These are phyloP conservation scores for Caenorhabditis virilis DNA, from an alignment of 2,888 invertebrate species.

Conservation along the genomic window DNA sequence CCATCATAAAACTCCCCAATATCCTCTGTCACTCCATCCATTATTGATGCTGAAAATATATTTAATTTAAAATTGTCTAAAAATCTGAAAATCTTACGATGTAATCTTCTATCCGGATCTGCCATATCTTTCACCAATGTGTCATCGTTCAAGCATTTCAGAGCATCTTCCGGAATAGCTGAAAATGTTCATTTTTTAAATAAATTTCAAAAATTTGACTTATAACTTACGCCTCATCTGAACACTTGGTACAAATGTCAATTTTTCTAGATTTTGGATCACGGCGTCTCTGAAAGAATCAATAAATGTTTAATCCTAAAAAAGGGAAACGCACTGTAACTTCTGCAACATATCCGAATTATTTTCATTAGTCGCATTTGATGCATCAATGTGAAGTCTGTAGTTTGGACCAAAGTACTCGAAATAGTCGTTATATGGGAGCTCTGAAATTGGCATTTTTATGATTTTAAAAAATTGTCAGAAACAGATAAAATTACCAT, in stretches of 20 bases:
- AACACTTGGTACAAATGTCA: conserved; percentile 61
- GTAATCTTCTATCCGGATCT: conserved; percentile 58
- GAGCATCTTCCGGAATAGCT: conserved; percentile 56
- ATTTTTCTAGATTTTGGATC: conserved; percentile 54
- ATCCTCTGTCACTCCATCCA: conserved; percentile 48
- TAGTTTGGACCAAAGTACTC: conserved; percentile 66
- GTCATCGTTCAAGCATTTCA: conserved; percentile 51
- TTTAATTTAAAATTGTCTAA: not conserved
- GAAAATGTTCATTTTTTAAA: conserved; percentile 21
- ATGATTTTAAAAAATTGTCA: not conserved
- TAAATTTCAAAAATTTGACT: not conserved
- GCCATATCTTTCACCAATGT: conserved; percentile 47
- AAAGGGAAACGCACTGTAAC: conserved; percentile 40
- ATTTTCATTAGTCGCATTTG: conserved; percentile 54
- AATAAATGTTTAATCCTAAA: not conserved
- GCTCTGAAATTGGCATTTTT: conserved; percentile 47
- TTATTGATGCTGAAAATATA: conserved; percentile 45
- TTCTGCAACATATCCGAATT: conserved; percentile 51
- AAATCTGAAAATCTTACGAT: conserved; percentile 35
- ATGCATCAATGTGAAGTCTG: conserved; percentile 62
- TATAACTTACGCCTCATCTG: conserved; percentile 59
- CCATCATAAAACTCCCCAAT: conserved; percentile 52
- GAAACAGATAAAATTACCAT: conserved; percentile 31
- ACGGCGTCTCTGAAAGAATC: conserved; percentile 39
- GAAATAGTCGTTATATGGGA: conserved; percentile 65